Conservation (phyloP, 1,140 invertebrate genomes). For the Chionoecetes opilio region DNA sequence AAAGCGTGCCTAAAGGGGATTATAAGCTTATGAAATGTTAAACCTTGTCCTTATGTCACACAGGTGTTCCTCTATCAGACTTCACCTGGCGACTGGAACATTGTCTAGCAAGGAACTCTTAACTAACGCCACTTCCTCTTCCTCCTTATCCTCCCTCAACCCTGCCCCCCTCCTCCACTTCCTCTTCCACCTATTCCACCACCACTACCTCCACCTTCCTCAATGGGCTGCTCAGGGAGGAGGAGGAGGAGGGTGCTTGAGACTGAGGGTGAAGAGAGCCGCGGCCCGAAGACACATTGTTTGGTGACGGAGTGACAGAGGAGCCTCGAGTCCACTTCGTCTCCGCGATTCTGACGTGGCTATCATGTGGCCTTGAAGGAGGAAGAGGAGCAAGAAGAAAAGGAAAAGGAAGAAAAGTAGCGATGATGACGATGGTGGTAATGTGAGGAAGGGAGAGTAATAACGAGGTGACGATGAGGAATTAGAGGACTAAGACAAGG, state of each 20-base stretch:
- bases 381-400: background rate
- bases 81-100: background rate
- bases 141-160: background rate
- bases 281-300: background rate
- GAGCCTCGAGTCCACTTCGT: background rate
- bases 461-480: too few relatives aligned
- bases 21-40: background rate
- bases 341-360: background rate
- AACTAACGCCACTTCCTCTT: background rate
- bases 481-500: background rate
- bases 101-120: background rate
- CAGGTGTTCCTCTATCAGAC: constrained; percentile 2
- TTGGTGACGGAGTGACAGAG: constrained; percentile 13
- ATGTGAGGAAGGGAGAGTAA: background rate
- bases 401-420: background rate
- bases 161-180: background rate
- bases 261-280: background rate
- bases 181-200: background rate
- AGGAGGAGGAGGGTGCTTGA: background rate
- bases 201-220: background rate
- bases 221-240: background rate
- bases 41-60: background rate
- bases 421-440: background rate
- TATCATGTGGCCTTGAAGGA: background rate
- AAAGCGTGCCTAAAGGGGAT: background rate